phyloP scores from a whole-genome alignment of 1,140 invertebrate species.

The Lasioglossum albipes region DNA sequence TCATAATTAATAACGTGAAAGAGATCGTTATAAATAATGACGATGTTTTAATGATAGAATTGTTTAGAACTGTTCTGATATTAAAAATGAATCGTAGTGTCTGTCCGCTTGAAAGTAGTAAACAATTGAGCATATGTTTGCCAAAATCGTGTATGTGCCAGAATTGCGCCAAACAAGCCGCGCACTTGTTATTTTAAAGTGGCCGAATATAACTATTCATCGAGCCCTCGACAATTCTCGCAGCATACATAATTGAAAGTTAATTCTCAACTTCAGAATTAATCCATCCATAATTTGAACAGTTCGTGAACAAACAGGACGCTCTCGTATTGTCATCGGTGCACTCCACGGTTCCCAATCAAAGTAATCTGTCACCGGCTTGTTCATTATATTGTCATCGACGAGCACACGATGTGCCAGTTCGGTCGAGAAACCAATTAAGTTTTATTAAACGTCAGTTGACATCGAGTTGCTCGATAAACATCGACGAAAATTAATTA shows the following conservation, averaged over 20 bases:
- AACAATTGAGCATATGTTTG: too few species aligned
- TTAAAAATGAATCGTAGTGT: too few species aligned
- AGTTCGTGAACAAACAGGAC: neutral
- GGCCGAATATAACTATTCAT: neutral
- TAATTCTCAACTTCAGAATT: too few species aligned
- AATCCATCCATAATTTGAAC: too few species aligned
- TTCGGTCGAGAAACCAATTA: slow-evolving; percentile 15
- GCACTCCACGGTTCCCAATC: slow-evolving; percentile 7
- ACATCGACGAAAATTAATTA: slow-evolving; percentile 30
- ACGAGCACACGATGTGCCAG: neutral
- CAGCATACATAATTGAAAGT: neutral
- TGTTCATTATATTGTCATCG: slow-evolving; percentile 10
- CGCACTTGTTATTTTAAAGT: too few species aligned
- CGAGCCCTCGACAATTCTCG: neutral
- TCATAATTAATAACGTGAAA: too few species aligned
- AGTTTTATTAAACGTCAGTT: slow-evolving; percentile 24
- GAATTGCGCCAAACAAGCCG: too few species aligned
- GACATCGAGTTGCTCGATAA: slow-evolving; percentile 24
- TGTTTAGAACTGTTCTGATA: too few species aligned
- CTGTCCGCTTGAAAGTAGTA: too few species aligned
- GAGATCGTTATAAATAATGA: too few species aligned
- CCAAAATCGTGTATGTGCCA: too few species aligned
- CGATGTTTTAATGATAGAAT: too few species aligned
- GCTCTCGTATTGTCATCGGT: neutral
- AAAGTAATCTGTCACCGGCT: neutral